Evolutionary conservation across 2,888 invertebrate genomes (phyloP), one percentile per base, ranked within the genome.

Genomic region (Tenthredo distinguenda): DNA sequence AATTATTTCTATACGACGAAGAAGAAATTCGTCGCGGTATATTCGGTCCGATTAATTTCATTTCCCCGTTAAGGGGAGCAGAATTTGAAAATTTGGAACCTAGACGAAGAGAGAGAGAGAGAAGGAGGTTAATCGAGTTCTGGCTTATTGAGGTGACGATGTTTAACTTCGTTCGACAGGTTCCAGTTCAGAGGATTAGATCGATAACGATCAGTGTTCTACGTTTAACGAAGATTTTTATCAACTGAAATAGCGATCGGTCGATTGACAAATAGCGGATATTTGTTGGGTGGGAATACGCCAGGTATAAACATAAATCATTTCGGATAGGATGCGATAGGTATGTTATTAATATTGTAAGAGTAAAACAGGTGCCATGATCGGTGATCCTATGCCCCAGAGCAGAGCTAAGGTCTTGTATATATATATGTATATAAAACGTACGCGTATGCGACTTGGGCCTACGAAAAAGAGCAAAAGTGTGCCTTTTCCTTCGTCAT

Each of bases 391-490:
- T 10, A 43, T 43, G 43, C 43, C 40, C 72, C 72, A 43, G 21
- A 74, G 40, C 37, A 21, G 43, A 72, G 72, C n/a, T 18, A 43
- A 72, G 21, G 21, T 72, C 40, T 72, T 21, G 12, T n/a, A 40
- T 18, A 21, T 9, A n/a, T 1, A n/a, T 15, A 26, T 40, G 10
- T n/a, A 15, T 15, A 34, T 26, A 68, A 3, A 31, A 68, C 34
- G 72, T 37, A 37, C 21, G 58, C 2, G n/a, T 31, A 10, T 12
- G 26, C 12, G 12, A 26, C 26, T 62, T 21, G 68, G 68, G 34
- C 62, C 68, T 68, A 68, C 68, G 58, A 85, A 85, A 85, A 85
- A 84, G 85, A 85, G 85, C 85, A 85, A 84, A 83, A 85, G 82
- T 74, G 84, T 79, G 74, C 84, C 84, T 74, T 58, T 71, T 68